Percentiles rank a stretch among this genome's conserved stretches.
Conservation (phyloP, 2,797 vertebrate genomes). For the Sternotherus odoratus region DNA sequence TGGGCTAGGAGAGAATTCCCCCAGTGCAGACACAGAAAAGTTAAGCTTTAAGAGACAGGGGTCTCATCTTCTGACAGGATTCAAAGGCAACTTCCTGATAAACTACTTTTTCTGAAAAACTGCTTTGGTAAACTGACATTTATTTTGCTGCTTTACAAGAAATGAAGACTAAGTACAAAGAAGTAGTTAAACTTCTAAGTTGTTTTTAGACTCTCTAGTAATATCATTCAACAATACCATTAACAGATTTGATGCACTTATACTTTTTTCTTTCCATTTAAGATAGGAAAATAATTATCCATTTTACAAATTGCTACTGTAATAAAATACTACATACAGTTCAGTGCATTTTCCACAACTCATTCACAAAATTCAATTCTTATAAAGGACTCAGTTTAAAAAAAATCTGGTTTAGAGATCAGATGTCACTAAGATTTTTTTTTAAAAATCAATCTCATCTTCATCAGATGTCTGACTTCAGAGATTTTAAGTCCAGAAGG, state of each 20-base stretch:
- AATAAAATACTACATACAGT: not conserved
- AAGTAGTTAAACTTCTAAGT: not conserved
- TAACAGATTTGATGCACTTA: not conserved
- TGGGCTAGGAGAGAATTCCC: fast-evolving
- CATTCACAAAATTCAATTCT: not conserved
- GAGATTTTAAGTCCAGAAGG: not conserved
- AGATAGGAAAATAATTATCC: not conserved
- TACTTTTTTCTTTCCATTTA: not conserved
- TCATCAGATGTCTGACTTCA: not conserved
- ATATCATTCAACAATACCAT: not conserved
- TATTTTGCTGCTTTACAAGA: too few species aligned
- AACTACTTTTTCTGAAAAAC: not conserved
- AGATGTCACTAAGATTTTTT: not conserved
- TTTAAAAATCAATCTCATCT: not conserved
- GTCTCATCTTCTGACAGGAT: not conserved
- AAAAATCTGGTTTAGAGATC: not conserved
- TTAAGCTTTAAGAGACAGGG: not conserved
- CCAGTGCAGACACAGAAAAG: fast-evolving
- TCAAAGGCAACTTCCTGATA: fast-evolving
- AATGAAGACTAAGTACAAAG: not conserved
- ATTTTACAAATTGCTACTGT: not conserved
- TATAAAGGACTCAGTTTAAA: not conserved
- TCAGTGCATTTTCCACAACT: not conserved
- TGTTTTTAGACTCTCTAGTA: not conserved
- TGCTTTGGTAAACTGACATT: too few species aligned